A percentile compares a stretch with the other conserved stretches of the same genome.
These are phyloP conservation scores for Larimichthys crocea DNA, from an alignment of 2,113 vertebrate species.

Conservation along the genomic window DNA sequence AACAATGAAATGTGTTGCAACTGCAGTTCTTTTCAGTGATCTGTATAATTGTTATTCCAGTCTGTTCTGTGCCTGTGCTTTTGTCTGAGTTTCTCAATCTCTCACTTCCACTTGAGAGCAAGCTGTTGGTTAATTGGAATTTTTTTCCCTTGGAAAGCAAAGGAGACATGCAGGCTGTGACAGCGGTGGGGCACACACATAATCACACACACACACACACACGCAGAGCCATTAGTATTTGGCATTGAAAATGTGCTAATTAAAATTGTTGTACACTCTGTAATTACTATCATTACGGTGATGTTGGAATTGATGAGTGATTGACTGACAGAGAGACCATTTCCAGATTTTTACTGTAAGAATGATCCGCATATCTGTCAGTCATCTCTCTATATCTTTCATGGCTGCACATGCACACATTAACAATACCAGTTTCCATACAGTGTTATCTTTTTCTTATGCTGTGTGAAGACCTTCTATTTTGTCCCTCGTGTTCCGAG, in stretches of 20 bases:
- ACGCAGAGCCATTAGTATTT: slow-evolving; percentile 42
- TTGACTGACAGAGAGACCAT: background rate
- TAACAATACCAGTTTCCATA: background rate
- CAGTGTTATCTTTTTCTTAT: no score
- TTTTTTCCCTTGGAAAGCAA: slow-evolving; percentile 36
- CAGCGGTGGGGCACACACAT: slow-evolving; percentile 3
- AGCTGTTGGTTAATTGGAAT: slow-evolving; percentile 70
- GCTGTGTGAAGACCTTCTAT: background rate
- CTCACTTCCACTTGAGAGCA: slow-evolving; percentile 71
- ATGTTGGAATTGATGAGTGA: slow-evolving; percentile 27
- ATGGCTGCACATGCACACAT: background rate
- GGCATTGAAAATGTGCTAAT: slow-evolving; percentile 44
- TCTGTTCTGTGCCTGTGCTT: slow-evolving; percentile 46
- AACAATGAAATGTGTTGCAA: background rate
- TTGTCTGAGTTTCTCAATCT: slow-evolving; percentile 72
- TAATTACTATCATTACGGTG: slow-evolving; percentile 54
- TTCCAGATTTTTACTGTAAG: background rate
- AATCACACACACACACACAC: slow-evolving; percentile 9
- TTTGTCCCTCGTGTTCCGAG: no score
- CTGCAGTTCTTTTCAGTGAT: background rate
- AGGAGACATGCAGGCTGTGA: slow-evolving; percentile 39
- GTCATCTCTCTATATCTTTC: background rate
- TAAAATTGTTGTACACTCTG: slow-evolving; percentile 27
- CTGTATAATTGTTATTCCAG: slow-evolving; percentile 57
- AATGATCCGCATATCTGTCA: background rate